Conservation (phyloP, 2,113 vertebrate genomes). For the Pluvialis apricaria region DNA sequence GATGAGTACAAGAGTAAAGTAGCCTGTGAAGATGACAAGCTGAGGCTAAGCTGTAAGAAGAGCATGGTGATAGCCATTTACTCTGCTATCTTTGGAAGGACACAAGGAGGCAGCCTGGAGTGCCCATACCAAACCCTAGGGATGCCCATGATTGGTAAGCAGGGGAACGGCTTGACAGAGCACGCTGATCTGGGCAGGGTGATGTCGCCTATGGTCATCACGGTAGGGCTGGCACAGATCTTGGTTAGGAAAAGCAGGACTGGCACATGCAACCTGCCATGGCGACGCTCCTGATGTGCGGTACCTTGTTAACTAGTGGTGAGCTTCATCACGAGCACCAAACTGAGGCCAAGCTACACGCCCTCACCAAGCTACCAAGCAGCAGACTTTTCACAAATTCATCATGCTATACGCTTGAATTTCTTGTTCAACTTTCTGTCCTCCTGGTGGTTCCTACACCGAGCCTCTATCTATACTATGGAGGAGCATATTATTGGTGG, state of each 20-base stretch:
- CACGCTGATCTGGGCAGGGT: background rate
- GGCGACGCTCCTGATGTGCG: background rate
- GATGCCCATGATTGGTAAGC: slow-evolving; percentile 81
- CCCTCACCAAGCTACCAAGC: background rate
- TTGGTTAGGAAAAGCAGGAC: background rate
- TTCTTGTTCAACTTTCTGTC: background rate
- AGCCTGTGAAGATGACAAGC: slow-evolving; percentile 86
- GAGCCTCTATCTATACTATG: background rate
- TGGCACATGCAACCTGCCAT: background rate
- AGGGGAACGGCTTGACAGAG: background rate
- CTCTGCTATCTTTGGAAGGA: slow-evolving; percentile 85
- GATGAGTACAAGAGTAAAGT: slow-evolving; percentile 91
- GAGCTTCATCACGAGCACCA: background rate
- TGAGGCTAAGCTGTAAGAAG: slow-evolving; percentile 86
- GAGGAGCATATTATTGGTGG: background rate
- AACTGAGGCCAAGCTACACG: background rate
- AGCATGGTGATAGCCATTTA: slow-evolving; percentile 88
- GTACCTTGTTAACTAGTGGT: background rate
- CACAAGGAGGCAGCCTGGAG: slow-evolving; percentile 81
- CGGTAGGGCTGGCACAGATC: background rate
- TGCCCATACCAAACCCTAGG: slow-evolving; percentile 80
- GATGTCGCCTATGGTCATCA: background rate
- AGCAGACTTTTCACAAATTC: background rate
- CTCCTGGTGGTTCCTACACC: background rate
- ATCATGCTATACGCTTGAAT: background rate